These are phyloP conservation scores for Melanotaenia trifasciata DNA, from an alignment of 2,797 vertebrate species.

Conservation along the genomic window DNA sequence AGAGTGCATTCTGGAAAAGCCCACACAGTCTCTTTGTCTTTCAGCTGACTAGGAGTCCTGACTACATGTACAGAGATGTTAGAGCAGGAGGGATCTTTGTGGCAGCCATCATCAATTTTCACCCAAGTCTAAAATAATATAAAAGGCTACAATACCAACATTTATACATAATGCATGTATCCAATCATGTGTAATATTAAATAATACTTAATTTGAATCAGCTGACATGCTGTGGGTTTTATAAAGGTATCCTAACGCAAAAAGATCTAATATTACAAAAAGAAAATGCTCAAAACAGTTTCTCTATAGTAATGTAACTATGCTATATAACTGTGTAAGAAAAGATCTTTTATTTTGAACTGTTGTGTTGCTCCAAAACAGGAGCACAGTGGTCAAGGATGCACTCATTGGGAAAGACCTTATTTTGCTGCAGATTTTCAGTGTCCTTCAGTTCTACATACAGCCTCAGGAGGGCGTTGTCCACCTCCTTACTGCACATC, in stretches of 20 bases:
- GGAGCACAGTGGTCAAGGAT: slow-evolving; percentile 64
- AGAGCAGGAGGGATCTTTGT: slow-evolving; percentile 53
- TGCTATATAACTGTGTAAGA: background rate
- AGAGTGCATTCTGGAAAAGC: slow-evolving; percentile 74
- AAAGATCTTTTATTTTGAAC: slow-evolving; percentile 44
- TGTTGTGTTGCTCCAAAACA: slow-evolving; percentile 68
- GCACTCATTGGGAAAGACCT: slow-evolving; percentile 68
- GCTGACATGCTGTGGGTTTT: slow-evolving; percentile 66
- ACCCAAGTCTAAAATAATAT: slow-evolving; percentile 57
- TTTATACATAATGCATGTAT: background rate
- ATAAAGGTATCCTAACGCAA: slow-evolving; percentile 77
- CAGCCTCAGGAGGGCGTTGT: slow-evolving; percentile 78
- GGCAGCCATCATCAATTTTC: slow-evolving; percentile 68
- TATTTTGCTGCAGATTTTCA: slow-evolving; percentile 65
- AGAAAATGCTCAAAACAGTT: background rate
- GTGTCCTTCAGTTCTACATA: slow-evolving; percentile 60
- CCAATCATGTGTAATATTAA: background rate
- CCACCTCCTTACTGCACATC: slow-evolving; percentile 64
- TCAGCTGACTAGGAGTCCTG: slow-evolving; percentile 61
- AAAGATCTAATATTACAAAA: slow-evolving; percentile 63
- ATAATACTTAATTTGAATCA: slow-evolving; percentile 52
- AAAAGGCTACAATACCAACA: background rate
- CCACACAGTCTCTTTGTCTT: slow-evolving; percentile 71
- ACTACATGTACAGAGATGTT: slow-evolving; percentile 72
- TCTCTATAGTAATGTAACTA: background rate